Percentiles rank a stretch among this genome's conserved stretches.
Conservation (phyloP, 2,888 invertebrate genomes). For the Neoascia interrupta region DNA sequence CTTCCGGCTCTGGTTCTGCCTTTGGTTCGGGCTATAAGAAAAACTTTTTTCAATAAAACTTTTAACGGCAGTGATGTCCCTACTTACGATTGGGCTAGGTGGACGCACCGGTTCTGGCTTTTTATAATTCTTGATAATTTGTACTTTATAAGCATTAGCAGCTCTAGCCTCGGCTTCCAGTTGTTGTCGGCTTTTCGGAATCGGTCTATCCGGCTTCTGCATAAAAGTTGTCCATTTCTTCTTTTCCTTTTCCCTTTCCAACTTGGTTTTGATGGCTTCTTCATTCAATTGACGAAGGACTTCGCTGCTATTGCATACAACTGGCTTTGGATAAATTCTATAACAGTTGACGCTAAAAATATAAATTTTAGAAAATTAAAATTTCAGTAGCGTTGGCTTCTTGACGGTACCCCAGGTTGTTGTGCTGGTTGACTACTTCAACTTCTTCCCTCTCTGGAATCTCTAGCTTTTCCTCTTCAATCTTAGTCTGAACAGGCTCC, state of each 20-base stretch:
- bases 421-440: conserved; percentile 84
- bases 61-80: no score
- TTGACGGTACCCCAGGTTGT: conserved; percentile 83
- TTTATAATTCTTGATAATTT: conserved; percentile 80
- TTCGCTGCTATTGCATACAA: conserved; percentile 84
- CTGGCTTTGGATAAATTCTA: conserved; percentile 84
- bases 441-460: conserved; percentile 85
- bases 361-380: conserved; percentile 45
- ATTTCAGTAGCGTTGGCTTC: background rate
- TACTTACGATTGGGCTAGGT: conserved; percentile 53
- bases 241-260: conserved; percentile 81
- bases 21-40: conserved; percentile 66
- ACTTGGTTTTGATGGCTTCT: conserved; percentile 80
- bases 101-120: conserved; percentile 60
- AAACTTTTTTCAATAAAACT: background rate
- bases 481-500: conserved; percentile 75
- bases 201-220: conserved; percentile 86
- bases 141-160: conserved; percentile 81
- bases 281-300: conserved; percentile 84
- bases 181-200: conserved; percentile 80
- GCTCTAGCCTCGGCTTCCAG: conserved; percentile 76
- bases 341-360: conserved; percentile 85
- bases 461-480: conserved; percentile 85
- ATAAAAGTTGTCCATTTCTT: conserved; percentile 88
- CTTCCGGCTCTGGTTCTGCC: conserved; percentile 66